Percentiles rank a stretch among this genome's conserved stretches.
phyloP scores from a whole-genome alignment of 2,888 invertebrate genomes.

The Leptarthrus brevirostris region DNA sequence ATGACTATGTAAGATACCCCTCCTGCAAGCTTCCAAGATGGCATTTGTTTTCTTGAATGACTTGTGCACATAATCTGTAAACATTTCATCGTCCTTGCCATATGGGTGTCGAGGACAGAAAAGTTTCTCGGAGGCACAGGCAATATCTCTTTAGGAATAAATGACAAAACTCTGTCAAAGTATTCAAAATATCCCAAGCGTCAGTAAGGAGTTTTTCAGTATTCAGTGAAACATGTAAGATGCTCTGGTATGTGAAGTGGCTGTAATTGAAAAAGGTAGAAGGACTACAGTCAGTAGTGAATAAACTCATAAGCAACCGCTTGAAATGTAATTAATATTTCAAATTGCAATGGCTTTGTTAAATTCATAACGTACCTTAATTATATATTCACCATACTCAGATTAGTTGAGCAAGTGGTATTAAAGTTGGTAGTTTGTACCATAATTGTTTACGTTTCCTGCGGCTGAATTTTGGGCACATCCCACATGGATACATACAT shows the following conservation, averaged over 20 bases:
- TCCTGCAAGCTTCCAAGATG: slow-evolving; percentile 14
- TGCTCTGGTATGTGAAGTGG: not conserved
- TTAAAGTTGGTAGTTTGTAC: no score
- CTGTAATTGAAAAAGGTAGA: slow-evolving; percentile 27
- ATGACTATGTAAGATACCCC: not conserved
- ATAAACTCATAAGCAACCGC: no score
- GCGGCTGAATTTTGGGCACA: no score
- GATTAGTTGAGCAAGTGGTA: no score
- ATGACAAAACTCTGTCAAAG: slow-evolving; percentile 11
- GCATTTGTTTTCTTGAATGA: slow-evolving; percentile 5
- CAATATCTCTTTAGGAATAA: slow-evolving; percentile 4
- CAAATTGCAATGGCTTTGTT: not conserved
- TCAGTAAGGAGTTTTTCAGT: slow-evolving; percentile 2
- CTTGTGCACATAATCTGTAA: not conserved
- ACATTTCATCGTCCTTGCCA: slow-evolving; percentile 6
- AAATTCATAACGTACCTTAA: no score
- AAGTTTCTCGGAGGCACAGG: not conserved
- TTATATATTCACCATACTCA: no score
- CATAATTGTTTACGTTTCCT: no score
- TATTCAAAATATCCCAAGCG: slow-evolving; percentile 22
- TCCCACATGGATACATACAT: no score
- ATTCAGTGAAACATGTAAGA: not conserved
- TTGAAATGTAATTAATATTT: slow-evolving; percentile 7
- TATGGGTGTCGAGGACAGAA: not conserved
- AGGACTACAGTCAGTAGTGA: not conserved